Percentiles rank a stretch among this genome's conserved stretches.
Conservation (phyloP, 1,140 invertebrate species). For the Megathymus violae region DNA sequence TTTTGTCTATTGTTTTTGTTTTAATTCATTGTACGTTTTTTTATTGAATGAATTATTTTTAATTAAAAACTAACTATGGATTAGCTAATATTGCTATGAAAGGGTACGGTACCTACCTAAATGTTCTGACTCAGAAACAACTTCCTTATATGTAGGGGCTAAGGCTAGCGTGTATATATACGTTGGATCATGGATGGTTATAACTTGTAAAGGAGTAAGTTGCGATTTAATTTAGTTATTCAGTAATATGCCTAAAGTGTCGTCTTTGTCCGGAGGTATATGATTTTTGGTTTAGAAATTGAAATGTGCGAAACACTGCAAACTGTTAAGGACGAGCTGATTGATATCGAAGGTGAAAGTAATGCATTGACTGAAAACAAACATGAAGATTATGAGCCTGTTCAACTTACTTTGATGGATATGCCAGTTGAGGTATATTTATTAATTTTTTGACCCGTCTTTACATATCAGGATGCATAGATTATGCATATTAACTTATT, state of each 20-base stretch:
- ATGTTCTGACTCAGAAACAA: neutral
- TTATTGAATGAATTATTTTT: too few relatives aligned
- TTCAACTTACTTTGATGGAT: constrained; percentile 50
- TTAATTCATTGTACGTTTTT: too few relatives aligned
- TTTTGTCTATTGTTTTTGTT: too few relatives aligned
- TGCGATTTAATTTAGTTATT: constrained; percentile 2
- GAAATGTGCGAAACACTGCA: constrained; percentile 66
- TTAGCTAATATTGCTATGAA: too few relatives aligned
- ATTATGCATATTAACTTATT: too few relatives aligned
- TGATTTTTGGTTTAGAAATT: constrained; percentile 19
- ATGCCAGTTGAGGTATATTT: constrained; percentile 78
- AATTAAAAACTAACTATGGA: too few relatives aligned
- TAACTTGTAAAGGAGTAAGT: too few relatives aligned
- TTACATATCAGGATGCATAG: too few relatives aligned
- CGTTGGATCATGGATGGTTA: too few relatives aligned
- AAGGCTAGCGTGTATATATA: neutral
- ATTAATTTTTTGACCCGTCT: too few relatives aligned
- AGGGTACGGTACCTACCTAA: too few relatives aligned
- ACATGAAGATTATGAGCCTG: constrained; percentile 41
- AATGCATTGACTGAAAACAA: constrained; percentile 32
- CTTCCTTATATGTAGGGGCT: neutral
- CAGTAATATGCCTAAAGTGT: neutral
- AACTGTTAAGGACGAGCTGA: constrained; percentile 53
- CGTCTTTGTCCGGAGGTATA: neutral
- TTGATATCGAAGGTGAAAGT: constrained; percentile 55